Conservation (phyloP, 64 coral and sea anemone genomes). For the Dendronephthya gigantea region DNA sequence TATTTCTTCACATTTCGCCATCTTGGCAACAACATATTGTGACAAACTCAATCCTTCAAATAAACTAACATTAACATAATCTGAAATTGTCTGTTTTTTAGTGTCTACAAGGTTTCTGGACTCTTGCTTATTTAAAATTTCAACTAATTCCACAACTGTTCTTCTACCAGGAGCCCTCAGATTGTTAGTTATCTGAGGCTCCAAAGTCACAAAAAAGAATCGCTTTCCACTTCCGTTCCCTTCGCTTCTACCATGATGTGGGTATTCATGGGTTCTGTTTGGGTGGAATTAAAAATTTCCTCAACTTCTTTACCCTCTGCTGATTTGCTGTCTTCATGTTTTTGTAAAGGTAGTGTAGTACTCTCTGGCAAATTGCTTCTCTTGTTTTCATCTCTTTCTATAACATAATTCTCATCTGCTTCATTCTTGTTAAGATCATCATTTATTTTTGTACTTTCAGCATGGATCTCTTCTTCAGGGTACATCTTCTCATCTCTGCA, state of each 20-base stretch:
- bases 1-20: neutral
- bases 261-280: neutral
- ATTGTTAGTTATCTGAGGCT: neutral
- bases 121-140: neutral
- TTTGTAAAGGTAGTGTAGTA: neutral
- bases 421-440: too few species aligned
- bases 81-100: neutral
- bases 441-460: too few species aligned
- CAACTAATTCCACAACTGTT: neutral
- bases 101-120: neutral
- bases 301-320: neutral
- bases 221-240: neutral
- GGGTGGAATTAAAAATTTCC: neutral
- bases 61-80: neutral
- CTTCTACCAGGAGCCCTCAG: neutral
- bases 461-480: too few species aligned
- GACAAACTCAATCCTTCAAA: neutral
- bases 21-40: neutral
- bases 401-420: too few species aligned
- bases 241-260: neutral
- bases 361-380: too few species aligned
- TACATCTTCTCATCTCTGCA: too few species aligned
- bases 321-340: neutral
- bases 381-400: too few species aligned
- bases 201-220: neutral